These are phyloP conservation scores for Ceratina calcarata DNA, from an alignment of 1,140 invertebrate species.

Conservation along the genomic window DNA sequence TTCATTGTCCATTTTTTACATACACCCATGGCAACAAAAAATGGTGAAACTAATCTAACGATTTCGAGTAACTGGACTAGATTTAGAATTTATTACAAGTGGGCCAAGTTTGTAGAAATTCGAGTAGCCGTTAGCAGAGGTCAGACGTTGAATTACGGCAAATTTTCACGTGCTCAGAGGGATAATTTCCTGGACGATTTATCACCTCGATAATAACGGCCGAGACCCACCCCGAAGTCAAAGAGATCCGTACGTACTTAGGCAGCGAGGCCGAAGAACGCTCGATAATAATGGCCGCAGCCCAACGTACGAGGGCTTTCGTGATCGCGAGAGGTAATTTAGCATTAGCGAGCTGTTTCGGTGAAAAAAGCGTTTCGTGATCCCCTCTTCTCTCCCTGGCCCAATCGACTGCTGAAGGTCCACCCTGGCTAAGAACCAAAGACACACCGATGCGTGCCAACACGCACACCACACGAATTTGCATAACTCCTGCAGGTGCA, in stretches of 20 bases:
- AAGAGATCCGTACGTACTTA: constrained; percentile 12
- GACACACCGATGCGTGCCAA: constrained; percentile 14
- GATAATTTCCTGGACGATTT: constrained; percentile 21
- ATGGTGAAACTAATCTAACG: too few species aligned
- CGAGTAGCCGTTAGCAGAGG: background rate
- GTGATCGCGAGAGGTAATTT: constrained; percentile 36
- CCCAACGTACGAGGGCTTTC: constrained; percentile 4
- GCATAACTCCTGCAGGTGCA: constrained; percentile 46
- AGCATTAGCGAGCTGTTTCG: constrained; percentile 31
- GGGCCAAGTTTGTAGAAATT: background rate
- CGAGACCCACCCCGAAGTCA: background rate
- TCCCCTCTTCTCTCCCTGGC: background rate
- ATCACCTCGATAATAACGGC: constrained; percentile 17
- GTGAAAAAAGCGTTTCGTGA: constrained; percentile 6
- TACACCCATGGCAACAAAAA: too few species aligned
- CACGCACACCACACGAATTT: constrained; percentile 26
- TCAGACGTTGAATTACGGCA: constrained; percentile 1
- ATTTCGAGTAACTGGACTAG: too few species aligned
- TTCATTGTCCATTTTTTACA: too few species aligned
- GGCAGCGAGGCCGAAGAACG: background rate
- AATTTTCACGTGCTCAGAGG: constrained; percentile 32
- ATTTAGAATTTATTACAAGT: background rate
- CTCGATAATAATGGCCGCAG: constrained; percentile 18
- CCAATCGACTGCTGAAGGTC: background rate
- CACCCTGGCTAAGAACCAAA: constrained; percentile 16